Evolutionary conservation across 2,797 vertebrate species (phyloP), one percentile per base, ranked within the genome.

Genomic region (Neosilurus mollespiculum): DNA sequence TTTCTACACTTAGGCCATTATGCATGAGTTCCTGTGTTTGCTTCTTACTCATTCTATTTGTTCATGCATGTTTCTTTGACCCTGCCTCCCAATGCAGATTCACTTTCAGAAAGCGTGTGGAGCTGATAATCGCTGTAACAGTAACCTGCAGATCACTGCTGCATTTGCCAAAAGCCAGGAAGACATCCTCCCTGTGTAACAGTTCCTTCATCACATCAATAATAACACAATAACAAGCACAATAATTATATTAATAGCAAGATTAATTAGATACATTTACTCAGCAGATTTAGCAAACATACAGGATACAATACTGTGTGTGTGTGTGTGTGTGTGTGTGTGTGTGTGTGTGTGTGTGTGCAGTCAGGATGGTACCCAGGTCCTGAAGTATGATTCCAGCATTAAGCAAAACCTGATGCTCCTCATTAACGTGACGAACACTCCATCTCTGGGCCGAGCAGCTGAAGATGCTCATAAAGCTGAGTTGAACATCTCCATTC

Each of bases 41-140:
- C 10, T 79, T 3, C 9, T 30, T 30, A 24, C 51, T 2, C 37
- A 16, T 5, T 72, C 15, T 62, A 15, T 24, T 18, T 81, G 66
- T 69, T 2, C n/a, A 18, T 65, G n/a, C 12, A n/a, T 49, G 43
- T 66, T 24, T 69, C 49, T 20, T 53, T 56, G 62, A 56, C 14
- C n/a, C 37, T 4, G 22, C 9, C 4, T 77, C 78, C 58, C 58
- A 59, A 83, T 84, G 0, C 90, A 96, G 96, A 86, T 97, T 10
- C 92, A 96, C 81, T 95, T 96, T 89, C 93, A 95, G 92, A 96
- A 96, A 88, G 93, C 93, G 6, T 97, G 96, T 0, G 95, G 96
- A 37, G 66, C 37, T 0, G 96, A 97, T 87, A 95, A 95, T 83
- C 90, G 89, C 61, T 97, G 96, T 61, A 93, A 94, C 58, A 97